Base-by-base conservation (phyloP, 64 coral and sea anemone genomes). In the Porites lutea region DNA sequence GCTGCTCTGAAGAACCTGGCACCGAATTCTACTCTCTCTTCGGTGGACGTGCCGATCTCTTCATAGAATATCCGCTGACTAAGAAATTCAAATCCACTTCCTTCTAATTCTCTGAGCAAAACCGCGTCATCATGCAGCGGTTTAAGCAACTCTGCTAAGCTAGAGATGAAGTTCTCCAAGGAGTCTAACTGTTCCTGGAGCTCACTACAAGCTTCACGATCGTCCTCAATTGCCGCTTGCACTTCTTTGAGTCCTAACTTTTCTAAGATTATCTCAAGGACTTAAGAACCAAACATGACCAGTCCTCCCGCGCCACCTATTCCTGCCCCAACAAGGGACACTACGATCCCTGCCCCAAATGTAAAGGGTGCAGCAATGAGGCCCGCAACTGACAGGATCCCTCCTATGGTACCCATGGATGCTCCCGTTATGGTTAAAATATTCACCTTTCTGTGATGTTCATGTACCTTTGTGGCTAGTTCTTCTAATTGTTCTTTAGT, bases 281-380 rank as follows among this genome's bases (percentile, higher is more conserved):
- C 79, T 47, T 79, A 57, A 19, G 89, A 78, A 72, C 77, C 89
- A 9, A 61, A 78, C 58, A 79, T 79, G 6, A 71, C 79, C 6
- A 90, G 52, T 43, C 89, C 89, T 21, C 89, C 89, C 5, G 89
- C 77, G 14, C 89, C 77, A 54, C 89, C 65, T 72, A 90, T 82
- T n/a, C 64, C 89, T 43, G 77, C 77, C 43, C 76, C 89, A 2
- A 82, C 23, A 58, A 71, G 76, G 10, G 62, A n/a, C n/a, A 78
- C 89, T 6, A 90, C 12, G 3, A 90, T 16, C 7, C 64, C 77
- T 5, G 89, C 65, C 7, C 77, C 88, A 65, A 90, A 90, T 2
- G 89, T 90, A 13, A 90, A 90, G 65, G 79, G 78, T 57, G 88
- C 74, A 79, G 88, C 49, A 44, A 90, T 79, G 27, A 90, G 78